Percentiles rank a stretch among this genome's conserved stretches.
Evolutionary conservation across 2,797 vertebrate genomes (phyloP).

Genomic region (Pipistrellus pygmaeus): DNA sequence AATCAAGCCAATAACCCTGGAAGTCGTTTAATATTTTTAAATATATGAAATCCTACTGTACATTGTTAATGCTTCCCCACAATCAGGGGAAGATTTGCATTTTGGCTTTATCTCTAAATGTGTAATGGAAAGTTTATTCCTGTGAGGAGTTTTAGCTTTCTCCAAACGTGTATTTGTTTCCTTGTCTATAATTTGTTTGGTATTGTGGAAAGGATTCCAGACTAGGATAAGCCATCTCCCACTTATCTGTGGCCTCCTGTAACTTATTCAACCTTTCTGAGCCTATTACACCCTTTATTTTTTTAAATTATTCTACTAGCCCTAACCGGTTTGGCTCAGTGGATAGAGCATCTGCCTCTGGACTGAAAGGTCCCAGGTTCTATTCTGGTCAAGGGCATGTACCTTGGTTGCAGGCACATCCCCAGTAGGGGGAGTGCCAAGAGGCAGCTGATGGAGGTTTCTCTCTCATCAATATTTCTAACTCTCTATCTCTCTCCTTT

Average conservation of each 20-base stretch:
- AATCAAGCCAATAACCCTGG: background rate
- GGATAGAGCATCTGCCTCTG: too few species aligned
- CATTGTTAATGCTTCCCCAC: background rate
- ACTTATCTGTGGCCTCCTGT: background rate
- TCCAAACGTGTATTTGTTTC: background rate
- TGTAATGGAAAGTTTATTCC: background rate
- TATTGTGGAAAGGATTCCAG: background rate
- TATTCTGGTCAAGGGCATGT: too few species aligned
- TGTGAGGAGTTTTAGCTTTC: background rate
- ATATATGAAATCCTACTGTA: background rate
- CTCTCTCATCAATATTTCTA: too few species aligned
- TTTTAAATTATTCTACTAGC: background rate
- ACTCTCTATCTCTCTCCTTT: too few species aligned
- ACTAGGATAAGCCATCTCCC: background rate
- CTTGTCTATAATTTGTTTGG: background rate
- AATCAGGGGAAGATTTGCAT: background rate
- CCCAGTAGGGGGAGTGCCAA: too few species aligned
- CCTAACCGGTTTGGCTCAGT: too few species aligned
- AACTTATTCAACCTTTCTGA: background rate
- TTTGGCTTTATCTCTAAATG: background rate
- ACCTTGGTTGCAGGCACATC: too few species aligned
- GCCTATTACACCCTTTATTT: background rate
- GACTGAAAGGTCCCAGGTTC: too few species aligned
- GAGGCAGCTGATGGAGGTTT: too few species aligned
- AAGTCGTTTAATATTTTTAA: conserved; percentile 6